phyloP scores from a whole-genome alignment of 2,797 vertebrate species.

The Thamnophis elegans region DNA sequence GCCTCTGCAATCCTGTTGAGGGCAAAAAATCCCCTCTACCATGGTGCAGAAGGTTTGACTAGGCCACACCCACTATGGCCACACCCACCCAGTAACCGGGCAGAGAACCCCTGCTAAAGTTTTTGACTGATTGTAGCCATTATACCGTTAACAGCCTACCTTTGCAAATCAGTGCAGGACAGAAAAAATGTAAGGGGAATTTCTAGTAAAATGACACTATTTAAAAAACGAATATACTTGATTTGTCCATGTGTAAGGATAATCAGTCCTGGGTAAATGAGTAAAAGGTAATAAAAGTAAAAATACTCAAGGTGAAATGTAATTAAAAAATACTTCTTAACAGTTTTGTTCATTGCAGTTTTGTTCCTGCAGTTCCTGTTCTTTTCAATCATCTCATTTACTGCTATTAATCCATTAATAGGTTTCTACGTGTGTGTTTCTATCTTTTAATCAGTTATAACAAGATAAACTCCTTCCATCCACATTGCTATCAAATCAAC shows the following conservation, averaged over 20 bases:
- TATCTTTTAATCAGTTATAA: neutral
- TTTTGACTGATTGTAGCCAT: neutral
- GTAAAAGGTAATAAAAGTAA: neutral
- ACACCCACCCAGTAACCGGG: too few species aligned
- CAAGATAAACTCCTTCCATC: neutral
- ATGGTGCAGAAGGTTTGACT: too few species aligned
- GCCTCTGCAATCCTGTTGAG: too few species aligned
- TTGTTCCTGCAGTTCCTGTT: neutral
- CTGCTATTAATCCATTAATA: neutral
- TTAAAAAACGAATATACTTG: neutral
- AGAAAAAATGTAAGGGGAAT: neutral
- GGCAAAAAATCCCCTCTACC: too few species aligned
- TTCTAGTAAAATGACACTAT: neutral
- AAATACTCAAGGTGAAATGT: neutral
- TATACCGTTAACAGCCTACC: neutral
- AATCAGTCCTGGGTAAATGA: neutral
- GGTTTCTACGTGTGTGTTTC: neutral
- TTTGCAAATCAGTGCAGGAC: neutral
- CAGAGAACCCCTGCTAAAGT: too few species aligned
- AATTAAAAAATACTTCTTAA: neutral
- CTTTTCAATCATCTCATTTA: neutral
- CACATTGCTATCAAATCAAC: neutral
- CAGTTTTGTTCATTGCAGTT: neutral
- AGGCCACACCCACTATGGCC: too few species aligned
- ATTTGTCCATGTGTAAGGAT: neutral